Percentiles rank a stretch among this genome's conserved stretches.
Conservation (phyloP, 2,797 vertebrate species). For the Enteromius unitaeniatus region DNA sequence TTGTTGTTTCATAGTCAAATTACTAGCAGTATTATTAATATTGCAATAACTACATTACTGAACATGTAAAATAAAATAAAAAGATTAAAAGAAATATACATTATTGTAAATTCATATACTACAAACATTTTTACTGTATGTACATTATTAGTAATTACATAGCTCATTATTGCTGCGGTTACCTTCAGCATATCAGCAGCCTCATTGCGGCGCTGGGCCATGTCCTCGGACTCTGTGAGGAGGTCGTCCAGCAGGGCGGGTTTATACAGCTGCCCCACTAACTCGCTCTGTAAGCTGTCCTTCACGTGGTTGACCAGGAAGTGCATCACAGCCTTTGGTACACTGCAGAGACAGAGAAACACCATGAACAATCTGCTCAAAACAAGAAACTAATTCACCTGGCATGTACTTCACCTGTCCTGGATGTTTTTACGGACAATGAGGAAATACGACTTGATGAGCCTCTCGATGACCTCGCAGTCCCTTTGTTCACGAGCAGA, state of each 20-base stretch:
- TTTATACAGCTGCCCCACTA: slow-evolving; percentile 97
- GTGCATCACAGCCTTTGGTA: slow-evolving; percentile 99
- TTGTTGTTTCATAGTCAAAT: neutral
- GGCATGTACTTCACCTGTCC: slow-evolving; percentile 83
- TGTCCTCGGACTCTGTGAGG: slow-evolving; percentile 97
- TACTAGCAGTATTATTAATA: neutral
- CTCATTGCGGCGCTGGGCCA: slow-evolving; percentile 96
- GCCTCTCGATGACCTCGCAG: slow-evolving; percentile 96
- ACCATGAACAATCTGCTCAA: neutral
- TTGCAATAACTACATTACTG: neutral
- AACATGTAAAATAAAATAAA: neutral
- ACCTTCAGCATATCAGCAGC: slow-evolving; percentile 98
- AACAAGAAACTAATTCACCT: neutral
- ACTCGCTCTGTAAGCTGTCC: slow-evolving; percentile 96
- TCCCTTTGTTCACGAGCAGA: slow-evolving; percentile 97
- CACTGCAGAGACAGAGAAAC: slow-evolving; percentile 74
- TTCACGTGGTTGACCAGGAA: slow-evolving; percentile 98
- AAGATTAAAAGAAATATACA: neutral
- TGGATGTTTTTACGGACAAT: slow-evolving; percentile 99
- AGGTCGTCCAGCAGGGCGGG: slow-evolving; percentile 90
- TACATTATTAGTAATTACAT: neutral
- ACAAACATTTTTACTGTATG: neutral
- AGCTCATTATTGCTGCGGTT: slow-evolving; percentile 39
- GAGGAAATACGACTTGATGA: slow-evolving; percentile 98
- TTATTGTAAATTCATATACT: neutral